These are phyloP conservation scores for Heliconius nattereri DNA, from an alignment of 1,140 invertebrate species.

Conservation along the genomic window DNA sequence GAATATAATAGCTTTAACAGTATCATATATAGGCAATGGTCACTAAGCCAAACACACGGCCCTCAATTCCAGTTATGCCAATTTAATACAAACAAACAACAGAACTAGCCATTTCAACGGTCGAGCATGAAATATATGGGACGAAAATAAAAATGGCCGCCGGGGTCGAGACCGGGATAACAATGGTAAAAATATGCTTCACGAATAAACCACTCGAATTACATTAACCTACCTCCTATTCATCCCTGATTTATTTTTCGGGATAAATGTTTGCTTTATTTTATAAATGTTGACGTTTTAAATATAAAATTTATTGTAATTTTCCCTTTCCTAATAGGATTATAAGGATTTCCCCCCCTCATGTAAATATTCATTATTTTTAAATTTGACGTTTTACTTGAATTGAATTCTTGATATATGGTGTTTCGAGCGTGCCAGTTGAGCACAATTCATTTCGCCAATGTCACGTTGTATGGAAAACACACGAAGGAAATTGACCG, in stretches of 20 bases:
- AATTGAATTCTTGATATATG: no score
- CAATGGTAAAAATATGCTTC: conserved; percentile 39
- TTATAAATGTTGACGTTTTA: conserved; percentile 18
- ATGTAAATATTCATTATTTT: neutral
- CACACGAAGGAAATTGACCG: no score
- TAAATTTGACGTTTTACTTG: neutral
- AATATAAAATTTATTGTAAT: conserved; percentile 6
- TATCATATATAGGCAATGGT: neutral
- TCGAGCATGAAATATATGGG: conserved; percentile 35
- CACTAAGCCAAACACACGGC: neutral
- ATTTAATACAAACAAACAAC: conserved; percentile 27
- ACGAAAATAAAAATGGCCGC: conserved; percentile 38
- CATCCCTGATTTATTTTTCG: conserved; percentile 27
- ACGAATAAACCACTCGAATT: conserved; percentile 34
- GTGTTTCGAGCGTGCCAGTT: no score
- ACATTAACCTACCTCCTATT: conserved; percentile 35
- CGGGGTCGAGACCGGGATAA: conserved; percentile 36
- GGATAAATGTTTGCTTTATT: conserved; percentile 26
- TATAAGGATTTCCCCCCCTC: neutral
- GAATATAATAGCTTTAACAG: neutral
- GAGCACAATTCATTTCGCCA: no score
- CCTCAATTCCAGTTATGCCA: conserved; percentile 23
- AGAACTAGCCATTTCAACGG: conserved; percentile 23
- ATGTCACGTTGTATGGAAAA: no score
- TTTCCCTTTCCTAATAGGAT: conserved; percentile 1